Conservation (phyloP, 1,140 invertebrate genomes). For the Zaprionus taronus region DNA sequence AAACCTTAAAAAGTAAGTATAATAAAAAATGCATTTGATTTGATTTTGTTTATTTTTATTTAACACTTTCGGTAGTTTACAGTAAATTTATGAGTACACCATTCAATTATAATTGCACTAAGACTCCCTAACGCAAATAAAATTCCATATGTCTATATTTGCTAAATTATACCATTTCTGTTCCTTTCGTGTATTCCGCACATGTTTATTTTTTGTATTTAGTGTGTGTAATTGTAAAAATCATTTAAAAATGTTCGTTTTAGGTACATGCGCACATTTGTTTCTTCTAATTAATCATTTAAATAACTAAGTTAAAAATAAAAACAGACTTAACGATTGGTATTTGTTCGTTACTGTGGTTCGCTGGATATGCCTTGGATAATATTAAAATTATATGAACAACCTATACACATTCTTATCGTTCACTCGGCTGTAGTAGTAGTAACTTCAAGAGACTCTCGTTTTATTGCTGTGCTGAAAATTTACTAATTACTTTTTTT, state of each 20-base stretch:
- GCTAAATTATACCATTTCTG: slow-evolving; percentile 39
- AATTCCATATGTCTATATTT: slow-evolving; percentile 25
- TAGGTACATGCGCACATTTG: slow-evolving; percentile 66
- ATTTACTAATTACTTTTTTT: slow-evolving; percentile 52
- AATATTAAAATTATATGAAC: slow-evolving; percentile 51
- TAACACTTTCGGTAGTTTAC: slow-evolving; percentile 47
- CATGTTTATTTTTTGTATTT: slow-evolving; percentile 22
- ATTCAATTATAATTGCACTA: slow-evolving; percentile 45
- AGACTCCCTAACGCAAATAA: slow-evolving; percentile 31
- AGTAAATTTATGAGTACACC: slow-evolving; percentile 46
- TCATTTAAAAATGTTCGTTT: slow-evolving; percentile 53
- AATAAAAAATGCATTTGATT: background rate
- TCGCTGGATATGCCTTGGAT: slow-evolving; percentile 69
- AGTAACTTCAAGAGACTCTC: slow-evolving; percentile 3
- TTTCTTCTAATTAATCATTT: slow-evolving; percentile 51
- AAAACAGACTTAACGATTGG: slow-evolving; percentile 65
- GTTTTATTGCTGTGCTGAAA: slow-evolving; percentile 63
- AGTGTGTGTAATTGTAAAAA: slow-evolving; percentile 35
- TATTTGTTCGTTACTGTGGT: slow-evolving; percentile 49
- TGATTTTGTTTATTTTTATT: slow-evolving; percentile 43
- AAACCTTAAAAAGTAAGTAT: too few relatives aligned
- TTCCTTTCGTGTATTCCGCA: slow-evolving; percentile 14
- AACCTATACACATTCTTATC: slow-evolving; percentile 62
- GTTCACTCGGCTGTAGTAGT: slow-evolving; percentile 31
- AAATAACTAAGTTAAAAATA: slow-evolving; percentile 57